Evolutionary conservation across 2,113 vertebrate species (phyloP).

Genomic region (Corythornis vintsioides): DNA sequence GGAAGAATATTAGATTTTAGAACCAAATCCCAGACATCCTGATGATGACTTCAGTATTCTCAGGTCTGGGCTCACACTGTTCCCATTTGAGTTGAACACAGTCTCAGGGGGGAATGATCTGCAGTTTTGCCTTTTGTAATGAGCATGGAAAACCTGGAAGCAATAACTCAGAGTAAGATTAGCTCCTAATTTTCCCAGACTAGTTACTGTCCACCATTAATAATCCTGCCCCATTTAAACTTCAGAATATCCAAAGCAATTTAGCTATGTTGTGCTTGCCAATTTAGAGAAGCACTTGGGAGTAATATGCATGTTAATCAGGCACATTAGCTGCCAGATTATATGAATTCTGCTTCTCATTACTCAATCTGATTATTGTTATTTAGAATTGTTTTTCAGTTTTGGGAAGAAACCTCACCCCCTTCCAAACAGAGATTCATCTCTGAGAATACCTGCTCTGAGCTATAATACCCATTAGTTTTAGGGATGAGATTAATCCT

Average conservation of each 20-base stretch:
- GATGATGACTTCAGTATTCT: background rate
- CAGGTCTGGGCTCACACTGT: background rate
- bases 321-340: background rate
- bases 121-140: background rate
- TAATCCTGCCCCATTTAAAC: background rate
- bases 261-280: background rate
- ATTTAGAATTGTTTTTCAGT: background rate
- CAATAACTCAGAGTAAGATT: background rate
- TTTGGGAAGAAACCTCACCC: background rate
- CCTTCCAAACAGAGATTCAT: background rate
- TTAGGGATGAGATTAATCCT: background rate
- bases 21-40: background rate
- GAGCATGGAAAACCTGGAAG: background rate
- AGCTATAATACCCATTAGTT: background rate
- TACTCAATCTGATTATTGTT: background rate
- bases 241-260: slow-evolving; percentile 25
- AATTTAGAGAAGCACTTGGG: background rate
- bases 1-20: background rate
- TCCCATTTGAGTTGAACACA: background rate
- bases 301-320: slow-evolving; percentile 12
- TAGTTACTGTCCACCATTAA: background rate
- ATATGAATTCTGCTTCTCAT: background rate
- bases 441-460: background rate
- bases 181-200: background rate
- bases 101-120: background rate